Percentiles rank a stretch among this genome's conserved stretches.
Evolutionary conservation across 2,888 invertebrate genomes (phyloP).

Genomic region (Thereva unica): DNA sequence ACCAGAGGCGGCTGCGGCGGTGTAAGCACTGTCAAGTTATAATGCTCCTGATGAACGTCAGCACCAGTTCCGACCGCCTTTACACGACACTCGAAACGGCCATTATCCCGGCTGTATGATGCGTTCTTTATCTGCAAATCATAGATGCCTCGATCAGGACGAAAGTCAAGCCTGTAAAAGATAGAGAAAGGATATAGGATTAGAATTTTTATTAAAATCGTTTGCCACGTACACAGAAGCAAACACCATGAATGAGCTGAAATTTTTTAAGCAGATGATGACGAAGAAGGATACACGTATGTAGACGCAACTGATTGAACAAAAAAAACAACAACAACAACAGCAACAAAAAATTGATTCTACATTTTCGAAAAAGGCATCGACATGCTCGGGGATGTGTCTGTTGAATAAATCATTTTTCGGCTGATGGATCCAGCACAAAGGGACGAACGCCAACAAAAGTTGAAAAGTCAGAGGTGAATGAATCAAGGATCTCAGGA

Average conservation of each 20-base stretch:
- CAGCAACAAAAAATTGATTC: no score
- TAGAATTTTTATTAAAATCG: constrained; percentile 37
- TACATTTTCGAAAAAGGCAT: no score
- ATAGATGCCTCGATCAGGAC: constrained; percentile 80
- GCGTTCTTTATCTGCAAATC: constrained; percentile 88
- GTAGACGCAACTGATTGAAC: not conserved
- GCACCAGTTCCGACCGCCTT: constrained; percentile 82
- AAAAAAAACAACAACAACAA: no score
- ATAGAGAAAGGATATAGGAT: constrained; percentile 27
- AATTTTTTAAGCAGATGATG: constrained; percentile 8
- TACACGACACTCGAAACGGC: constrained; percentile 87
- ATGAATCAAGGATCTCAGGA: constrained; percentile 14
- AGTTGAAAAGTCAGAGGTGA: constrained; percentile 25
- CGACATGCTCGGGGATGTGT: constrained; percentile 2
- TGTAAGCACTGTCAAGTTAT: constrained; percentile 83
- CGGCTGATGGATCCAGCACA: constrained; percentile 17
- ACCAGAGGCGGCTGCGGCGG: constrained; percentile 81
- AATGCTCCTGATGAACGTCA: constrained; percentile 81
- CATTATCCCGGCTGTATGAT: constrained; percentile 88
- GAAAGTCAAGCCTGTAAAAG: constrained; percentile 71
- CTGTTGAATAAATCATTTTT: constrained; percentile 37
- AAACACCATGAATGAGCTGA: constrained; percentile 2
- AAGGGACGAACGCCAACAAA: not conserved
- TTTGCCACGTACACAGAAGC: constrained; percentile 4
- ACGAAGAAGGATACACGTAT: not conserved